Conservation (phyloP, 1,140 invertebrate genomes). For the Anastatus disparis region DNA sequence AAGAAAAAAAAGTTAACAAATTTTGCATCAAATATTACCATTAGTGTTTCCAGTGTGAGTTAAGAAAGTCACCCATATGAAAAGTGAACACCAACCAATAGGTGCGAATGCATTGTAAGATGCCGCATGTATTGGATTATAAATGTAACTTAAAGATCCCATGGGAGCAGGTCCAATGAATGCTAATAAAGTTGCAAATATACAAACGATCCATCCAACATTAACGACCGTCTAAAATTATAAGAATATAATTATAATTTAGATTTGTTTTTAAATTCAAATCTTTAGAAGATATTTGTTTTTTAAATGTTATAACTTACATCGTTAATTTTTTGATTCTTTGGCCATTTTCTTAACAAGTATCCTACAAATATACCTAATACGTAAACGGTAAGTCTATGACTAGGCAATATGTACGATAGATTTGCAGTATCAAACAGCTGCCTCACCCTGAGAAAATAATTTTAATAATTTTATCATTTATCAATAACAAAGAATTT, state of each 20-base stretch:
- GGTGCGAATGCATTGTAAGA: slow-evolving; percentile 78
- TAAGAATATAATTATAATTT: neutral
- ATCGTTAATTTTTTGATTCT: slow-evolving; percentile 61
- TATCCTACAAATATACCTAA: slow-evolving; percentile 75
- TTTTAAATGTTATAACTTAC: slow-evolving; percentile 45
- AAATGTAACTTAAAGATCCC: slow-evolving; percentile 74
- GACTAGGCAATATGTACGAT: slow-evolving; percentile 76
- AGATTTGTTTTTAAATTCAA: neutral
- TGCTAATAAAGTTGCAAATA: slow-evolving; percentile 53
- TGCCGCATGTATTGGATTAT: slow-evolving; percentile 74
- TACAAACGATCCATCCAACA: slow-evolving; percentile 69
- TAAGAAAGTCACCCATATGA: slow-evolving; percentile 74
- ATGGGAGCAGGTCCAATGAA: slow-evolving; percentile 74
- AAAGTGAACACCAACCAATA: slow-evolving; percentile 76
- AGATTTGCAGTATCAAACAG: slow-evolving; percentile 75
- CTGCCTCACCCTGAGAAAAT: slow-evolving; percentile 69
- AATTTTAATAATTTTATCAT: no score
- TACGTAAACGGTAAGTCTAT: slow-evolving; percentile 76
- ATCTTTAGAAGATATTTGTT: no score
- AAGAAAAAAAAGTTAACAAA: no score
- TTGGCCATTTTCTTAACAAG: slow-evolving; percentile 67
- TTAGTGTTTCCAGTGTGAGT: slow-evolving; percentile 71
- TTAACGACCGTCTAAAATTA: slow-evolving; percentile 63
- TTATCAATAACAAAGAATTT: no score
- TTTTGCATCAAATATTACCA: slow-evolving; percentile 53